phyloP scores from a whole-genome alignment of 2,797 vertebrate species.

The Selene dorsalis region DNA sequence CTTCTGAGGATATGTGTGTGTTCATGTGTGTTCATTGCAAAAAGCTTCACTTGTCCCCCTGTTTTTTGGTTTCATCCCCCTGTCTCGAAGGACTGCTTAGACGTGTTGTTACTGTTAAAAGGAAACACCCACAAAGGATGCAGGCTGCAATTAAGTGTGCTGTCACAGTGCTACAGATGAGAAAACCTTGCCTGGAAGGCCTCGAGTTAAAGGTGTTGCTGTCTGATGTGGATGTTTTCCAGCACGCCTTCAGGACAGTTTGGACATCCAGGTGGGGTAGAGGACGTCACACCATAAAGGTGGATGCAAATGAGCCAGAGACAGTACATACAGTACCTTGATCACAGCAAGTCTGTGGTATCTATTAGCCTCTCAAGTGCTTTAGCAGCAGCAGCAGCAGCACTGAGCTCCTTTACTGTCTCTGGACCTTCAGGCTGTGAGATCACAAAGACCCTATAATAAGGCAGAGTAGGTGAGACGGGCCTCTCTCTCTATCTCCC shows the following conservation, averaged over 20 bases:
- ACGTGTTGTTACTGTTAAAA: conserved; percentile 30
- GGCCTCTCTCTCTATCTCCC: conserved; percentile 45
- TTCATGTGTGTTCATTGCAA: not conserved
- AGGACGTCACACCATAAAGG: conserved; percentile 16
- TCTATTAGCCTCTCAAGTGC: conserved; percentile 72
- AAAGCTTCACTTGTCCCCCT: not conserved
- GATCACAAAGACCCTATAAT: conserved; percentile 62
- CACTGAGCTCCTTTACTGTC: conserved; percentile 41
- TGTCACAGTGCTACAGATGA: conserved; percentile 39
- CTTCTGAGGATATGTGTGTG: not conserved
- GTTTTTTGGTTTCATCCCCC: conserved; percentile 7
- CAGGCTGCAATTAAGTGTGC: conserved; percentile 19
- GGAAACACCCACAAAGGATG: conserved; percentile 31
- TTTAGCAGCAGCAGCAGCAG: conserved; percentile 67
- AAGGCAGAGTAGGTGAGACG: conserved; percentile 64
- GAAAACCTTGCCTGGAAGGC: conserved; percentile 17
- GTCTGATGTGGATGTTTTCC: conserved; percentile 54
- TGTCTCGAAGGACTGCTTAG: conserved; percentile 5
- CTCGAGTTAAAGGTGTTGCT: conserved; percentile 51
- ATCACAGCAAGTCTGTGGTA: conserved; percentile 59
- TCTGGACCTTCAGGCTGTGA: conserved; percentile 38
- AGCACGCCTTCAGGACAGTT: conserved; percentile 19
- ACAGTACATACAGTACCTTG: conserved; percentile 42
- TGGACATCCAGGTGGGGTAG: conserved; percentile 37
- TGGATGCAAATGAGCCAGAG: conserved; percentile 39